Conservation (phyloP, 1,140 invertebrate species). For the roundworm (Caenorhabditis elegans) region WBcel235 BX284604.4:6620501-6621000, state of each 20-base stretch:
- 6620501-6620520: conserved; percentile 3
- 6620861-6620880: conserved; percentile 40
- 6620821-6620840: conserved; percentile 42
- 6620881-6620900: neutral
- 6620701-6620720: too few species aligned
- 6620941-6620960: conserved; percentile 42
- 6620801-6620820: conserved; percentile 39
- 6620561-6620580: conserved; percentile 38
- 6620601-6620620: too few species aligned
- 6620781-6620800: conserved; percentile 7
- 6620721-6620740: too few species aligned
- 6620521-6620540: conserved; percentile 42
- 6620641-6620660: too few species aligned
- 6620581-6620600: neutral
- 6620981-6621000: conserved; percentile 39
- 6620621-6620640: too few species aligned
- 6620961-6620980: conserved; percentile 34
- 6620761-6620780: conserved; percentile 21
- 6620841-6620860: conserved; percentile 25
- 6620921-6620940: conserved; percentile 36
- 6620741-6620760: too few species aligned
- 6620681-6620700: too few species aligned
- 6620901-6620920: neutral
- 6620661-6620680: too few species aligned
- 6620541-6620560: conserved; percentile 41